Base-by-base conservation (phyloP, 2,888 invertebrate species). In the Copidosoma aretas region DNA sequence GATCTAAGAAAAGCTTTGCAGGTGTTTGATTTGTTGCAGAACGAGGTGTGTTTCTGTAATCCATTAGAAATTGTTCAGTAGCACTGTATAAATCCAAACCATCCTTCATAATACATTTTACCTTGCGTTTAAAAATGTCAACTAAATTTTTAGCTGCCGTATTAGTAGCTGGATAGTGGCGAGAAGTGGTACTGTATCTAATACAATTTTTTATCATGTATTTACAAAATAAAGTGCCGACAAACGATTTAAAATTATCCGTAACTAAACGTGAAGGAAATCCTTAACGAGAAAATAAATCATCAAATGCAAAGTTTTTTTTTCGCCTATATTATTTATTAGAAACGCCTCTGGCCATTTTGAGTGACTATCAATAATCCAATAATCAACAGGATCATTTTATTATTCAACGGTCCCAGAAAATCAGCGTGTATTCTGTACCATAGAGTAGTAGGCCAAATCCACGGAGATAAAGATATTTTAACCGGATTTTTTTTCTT, bases 161-260 rank as follows among this genome's bases (percentile, higher is more conserved):
- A 25, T 46, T 43, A 14, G 60, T 60, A 10, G 60, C 46, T 10
- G 46, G 46, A 22, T 49, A 25, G 46, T 49, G 49, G 22, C 72
- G 71, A 14, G 75, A 72, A 12, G 67, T 73, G 21, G 74, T 73
- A 21, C 70, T 71, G 60, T 74, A 74, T 51, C 60, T 67, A 51
- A 76, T 76, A 4, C 74, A 75, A 10, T 52, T 39, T 51, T 57
- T 61, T 61, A 58, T 68, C 62, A 75, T 73, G 21, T 72, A 76
- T 10, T 53, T 3, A 68, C 66, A 25, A 69, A 78, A 76, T 46
- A 64, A 66, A 57, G 71, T 53, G 49, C 73, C 71, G 22, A 21
- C 22, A 66, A 78, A 78, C 15, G 76, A 75, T 46, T 74, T 69
- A 12, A 75, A 76, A 57, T 78, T 77, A 60, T 76, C 76, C n/a